phyloP scores from a whole-genome alignment of 2,797 vertebrate genomes.

The Vipera latastei region DNA sequence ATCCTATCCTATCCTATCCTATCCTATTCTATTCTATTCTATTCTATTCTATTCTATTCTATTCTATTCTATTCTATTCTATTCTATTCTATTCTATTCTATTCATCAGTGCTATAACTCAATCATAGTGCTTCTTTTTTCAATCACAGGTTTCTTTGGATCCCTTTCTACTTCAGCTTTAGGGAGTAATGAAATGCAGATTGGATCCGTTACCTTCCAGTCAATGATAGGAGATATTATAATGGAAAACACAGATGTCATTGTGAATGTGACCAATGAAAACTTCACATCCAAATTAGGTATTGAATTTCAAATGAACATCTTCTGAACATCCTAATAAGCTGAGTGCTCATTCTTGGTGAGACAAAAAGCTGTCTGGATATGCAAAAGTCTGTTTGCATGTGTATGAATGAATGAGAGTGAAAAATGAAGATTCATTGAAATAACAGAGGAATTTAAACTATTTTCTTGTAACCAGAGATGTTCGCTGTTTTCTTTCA shows the following conservation, averaged over 20 bases:
- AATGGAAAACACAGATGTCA: conserved; percentile 81
- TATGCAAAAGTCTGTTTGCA: not conserved
- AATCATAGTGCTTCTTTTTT: conserved; percentile 11
- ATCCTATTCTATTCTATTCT: no score
- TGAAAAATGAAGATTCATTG: not conserved
- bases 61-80: no score
- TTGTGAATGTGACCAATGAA: conserved; percentile 81
- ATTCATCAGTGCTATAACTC: not conserved
- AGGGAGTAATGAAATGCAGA: conserved; percentile 71
- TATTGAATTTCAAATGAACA: conserved; percentile 50
- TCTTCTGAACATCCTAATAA: not conserved
- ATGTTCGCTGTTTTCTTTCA: not conserved
- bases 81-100: no score
- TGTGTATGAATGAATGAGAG: not conserved
- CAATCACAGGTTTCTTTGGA: conserved; percentile 49
- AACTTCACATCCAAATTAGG: conserved; percentile 77
- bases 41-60: no score
- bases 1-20: no score
- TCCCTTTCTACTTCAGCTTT: conserved; percentile 32
- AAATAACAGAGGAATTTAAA: not conserved
- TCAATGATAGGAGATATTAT: conserved; percentile 84
- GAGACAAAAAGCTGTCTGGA: not conserved
- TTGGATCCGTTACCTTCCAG: conserved; percentile 77
- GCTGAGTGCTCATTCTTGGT: conserved; percentile 3
- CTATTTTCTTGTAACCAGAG: not conserved